Percentiles rank a stretch among this genome's conserved stretches.
These are phyloP conservation scores for Sebastes diaconus DNA, from an alignment of 2,797 vertebrate species.

Conservation along the genomic window DNA sequence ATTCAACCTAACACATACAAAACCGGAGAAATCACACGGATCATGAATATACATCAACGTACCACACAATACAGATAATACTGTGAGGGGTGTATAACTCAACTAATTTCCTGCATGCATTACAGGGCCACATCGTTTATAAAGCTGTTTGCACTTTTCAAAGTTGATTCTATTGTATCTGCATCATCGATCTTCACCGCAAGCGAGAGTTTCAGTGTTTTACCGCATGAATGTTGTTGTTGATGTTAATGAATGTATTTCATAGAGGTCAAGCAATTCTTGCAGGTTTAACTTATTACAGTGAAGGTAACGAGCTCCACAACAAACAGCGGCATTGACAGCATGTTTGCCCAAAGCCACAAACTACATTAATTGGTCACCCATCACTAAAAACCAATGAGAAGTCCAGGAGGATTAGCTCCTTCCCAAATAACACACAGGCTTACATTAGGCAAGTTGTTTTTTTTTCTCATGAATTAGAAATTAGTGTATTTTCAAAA, in stretches of 20 bases:
- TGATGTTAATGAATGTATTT: constrained; percentile 23
- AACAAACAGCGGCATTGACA: constrained; percentile 17
- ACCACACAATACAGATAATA: constrained; percentile 17
- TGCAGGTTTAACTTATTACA: constrained; percentile 22
- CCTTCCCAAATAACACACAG: neutral
- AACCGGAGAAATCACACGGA: constrained; percentile 25
- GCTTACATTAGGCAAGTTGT: neutral
- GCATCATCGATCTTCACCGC: neutral
- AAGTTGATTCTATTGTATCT: constrained; percentile 1
- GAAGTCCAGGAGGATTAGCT: constrained; percentile 8
- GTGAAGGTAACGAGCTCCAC: constrained; percentile 10
- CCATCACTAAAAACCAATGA: constrained; percentile 23
- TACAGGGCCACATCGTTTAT: neutral
- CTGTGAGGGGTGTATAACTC: neutral
- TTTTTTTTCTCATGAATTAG: neutral
- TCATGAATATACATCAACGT: constrained; percentile 42
- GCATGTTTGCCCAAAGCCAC: constrained; percentile 9
- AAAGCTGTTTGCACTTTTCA: constrained; percentile 6
- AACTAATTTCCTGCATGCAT: constrained; percentile 4
- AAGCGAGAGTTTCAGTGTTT: neutral
- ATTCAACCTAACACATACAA: constrained; percentile 48
- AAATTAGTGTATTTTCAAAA: constrained; percentile 8
- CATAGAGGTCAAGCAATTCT: constrained; percentile 23
- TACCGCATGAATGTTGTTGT: neutral
- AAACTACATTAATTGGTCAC: constrained; percentile 35